phyloP scores from a whole-genome alignment of 2,888 invertebrate species.

The Cancer borealis region DNA sequence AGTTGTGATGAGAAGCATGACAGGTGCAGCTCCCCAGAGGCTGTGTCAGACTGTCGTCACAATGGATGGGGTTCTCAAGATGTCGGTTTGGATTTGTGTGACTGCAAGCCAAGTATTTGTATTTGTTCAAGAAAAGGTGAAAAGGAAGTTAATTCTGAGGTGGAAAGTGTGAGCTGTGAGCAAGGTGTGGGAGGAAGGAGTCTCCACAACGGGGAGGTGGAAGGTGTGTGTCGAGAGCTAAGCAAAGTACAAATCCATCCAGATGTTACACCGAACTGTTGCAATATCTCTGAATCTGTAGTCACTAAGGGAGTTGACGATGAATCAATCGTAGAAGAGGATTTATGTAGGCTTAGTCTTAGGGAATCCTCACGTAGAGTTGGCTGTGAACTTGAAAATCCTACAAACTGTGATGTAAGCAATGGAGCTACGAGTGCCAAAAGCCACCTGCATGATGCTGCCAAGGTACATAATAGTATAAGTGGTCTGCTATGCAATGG shows the following conservation, averaged over 20 bases:
- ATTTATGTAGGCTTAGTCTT: conserved; percentile 73
- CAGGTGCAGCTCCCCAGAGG: conserved; percentile 28
- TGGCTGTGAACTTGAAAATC: conserved; percentile 68
- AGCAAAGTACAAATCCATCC: conserved; percentile 67
- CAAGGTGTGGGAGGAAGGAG: neutral
- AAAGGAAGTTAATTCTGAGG: neutral
- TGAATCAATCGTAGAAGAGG: conserved; percentile 61
- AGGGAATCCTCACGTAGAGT: conserved; percentile 64
- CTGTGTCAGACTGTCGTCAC: conserved; percentile 52
- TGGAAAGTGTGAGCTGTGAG: neutral
- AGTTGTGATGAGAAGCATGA: neutral
- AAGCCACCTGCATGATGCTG: conserved; percentile 59
- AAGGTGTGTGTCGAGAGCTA: neutral
- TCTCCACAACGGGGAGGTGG: conserved; percentile 18
- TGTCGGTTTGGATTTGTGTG: neutral
- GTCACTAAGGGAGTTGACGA: conserved; percentile 38
- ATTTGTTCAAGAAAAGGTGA: neutral
- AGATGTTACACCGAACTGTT: conserved; percentile 61
- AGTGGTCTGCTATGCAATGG: conserved; percentile 65
- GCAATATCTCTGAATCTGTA: conserved; percentile 60
- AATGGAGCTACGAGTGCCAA: conserved; percentile 70
- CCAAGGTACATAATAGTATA: conserved; percentile 63
- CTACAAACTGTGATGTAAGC: conserved; percentile 64
- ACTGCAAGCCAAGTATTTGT: neutral
- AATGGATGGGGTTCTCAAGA: neutral